These are phyloP conservation scores for Syngnathus acus DNA, from an alignment of 2,797 vertebrate species.

Conservation along the genomic window DNA sequence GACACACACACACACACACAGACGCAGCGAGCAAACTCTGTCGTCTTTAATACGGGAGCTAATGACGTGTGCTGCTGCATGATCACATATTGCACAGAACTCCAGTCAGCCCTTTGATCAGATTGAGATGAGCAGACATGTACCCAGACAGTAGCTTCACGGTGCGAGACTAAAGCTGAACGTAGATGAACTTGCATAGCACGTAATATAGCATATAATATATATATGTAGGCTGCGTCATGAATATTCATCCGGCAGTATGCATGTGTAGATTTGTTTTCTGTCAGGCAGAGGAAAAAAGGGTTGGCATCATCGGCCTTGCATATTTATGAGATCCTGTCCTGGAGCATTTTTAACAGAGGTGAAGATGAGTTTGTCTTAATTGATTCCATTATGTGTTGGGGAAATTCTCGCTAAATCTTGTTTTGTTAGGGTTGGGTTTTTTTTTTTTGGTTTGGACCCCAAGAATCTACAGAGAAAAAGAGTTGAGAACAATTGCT, in stretches of 20 bases:
- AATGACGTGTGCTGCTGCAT: slow-evolving; percentile 2
- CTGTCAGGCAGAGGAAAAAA: slow-evolving; percentile 24
- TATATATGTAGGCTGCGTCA: slow-evolving; percentile 4
- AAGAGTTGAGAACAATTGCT: no score
- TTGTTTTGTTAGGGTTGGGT: not conserved
- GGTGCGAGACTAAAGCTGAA: not conserved
- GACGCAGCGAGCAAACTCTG: slow-evolving; percentile 12
- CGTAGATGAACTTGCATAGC: not conserved
- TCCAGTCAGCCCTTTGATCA: not conserved
- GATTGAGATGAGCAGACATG: not conserved
- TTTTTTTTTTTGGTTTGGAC: not conserved
- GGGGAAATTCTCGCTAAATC: not conserved
- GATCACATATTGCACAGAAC: not conserved
- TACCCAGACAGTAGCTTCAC: not conserved
- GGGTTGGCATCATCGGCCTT: slow-evolving; percentile 26
- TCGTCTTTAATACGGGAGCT: slow-evolving; percentile 23
- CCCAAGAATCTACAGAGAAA: not conserved
- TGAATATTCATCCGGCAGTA: slow-evolving; percentile 43
- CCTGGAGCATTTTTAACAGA: slow-evolving; percentile 14
- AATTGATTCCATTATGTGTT: slow-evolving; percentile 9
- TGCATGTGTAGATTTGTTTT: slow-evolving; percentile 35
- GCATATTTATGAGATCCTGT: slow-evolving; percentile 34
- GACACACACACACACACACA: slow-evolving; percentile 14
- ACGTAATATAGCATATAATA: not conserved
- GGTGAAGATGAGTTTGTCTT: slow-evolving; percentile 16